These are phyloP conservation scores for Saiga tatarica DNA, from an alignment of 2,113 vertebrate species.

Conservation along the genomic window DNA sequence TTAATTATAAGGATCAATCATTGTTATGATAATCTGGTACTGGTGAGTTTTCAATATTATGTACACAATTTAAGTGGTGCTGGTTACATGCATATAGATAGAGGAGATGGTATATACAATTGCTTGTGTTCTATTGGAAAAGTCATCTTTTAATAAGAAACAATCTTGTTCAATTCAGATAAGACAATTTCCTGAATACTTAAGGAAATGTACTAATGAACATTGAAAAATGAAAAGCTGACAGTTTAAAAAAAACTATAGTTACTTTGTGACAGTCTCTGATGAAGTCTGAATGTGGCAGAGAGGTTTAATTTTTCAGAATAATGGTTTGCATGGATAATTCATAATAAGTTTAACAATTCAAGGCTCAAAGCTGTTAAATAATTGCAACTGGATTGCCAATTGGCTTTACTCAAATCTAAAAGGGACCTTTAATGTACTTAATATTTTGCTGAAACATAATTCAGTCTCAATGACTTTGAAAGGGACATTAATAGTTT, in stretches of 20 bases:
- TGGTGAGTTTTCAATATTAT: neutral
- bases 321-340: slow-evolving; percentile 50
- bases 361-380: slow-evolving; percentile 45
- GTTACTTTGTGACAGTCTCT: slow-evolving; percentile 64
- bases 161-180: neutral
- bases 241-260: slow-evolving; percentile 25
- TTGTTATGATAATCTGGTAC: neutral
- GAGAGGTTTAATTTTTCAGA: slow-evolving; percentile 63
- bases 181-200: slow-evolving; percentile 7
- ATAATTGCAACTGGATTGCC: slow-evolving; percentile 50
- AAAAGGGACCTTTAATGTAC: slow-evolving; percentile 58
- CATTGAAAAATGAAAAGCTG: slow-evolving; percentile 49
- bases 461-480: slow-evolving; percentile 72
- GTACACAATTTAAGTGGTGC: neutral
- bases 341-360: slow-evolving; percentile 69
- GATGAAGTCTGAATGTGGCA: slow-evolving; percentile 51
- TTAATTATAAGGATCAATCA: neutral
- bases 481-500: slow-evolving; percentile 70
- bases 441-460: slow-evolving; percentile 71
- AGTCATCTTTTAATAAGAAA: neutral
- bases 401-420: slow-evolving; percentile 39
- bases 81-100: neutral
- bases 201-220: slow-evolving; percentile 26
- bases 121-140: neutral
- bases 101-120: neutral